Base-by-base conservation (phyloP, 2,888 invertebrate species). In the Reticulitermes lucifugus region DNA sequence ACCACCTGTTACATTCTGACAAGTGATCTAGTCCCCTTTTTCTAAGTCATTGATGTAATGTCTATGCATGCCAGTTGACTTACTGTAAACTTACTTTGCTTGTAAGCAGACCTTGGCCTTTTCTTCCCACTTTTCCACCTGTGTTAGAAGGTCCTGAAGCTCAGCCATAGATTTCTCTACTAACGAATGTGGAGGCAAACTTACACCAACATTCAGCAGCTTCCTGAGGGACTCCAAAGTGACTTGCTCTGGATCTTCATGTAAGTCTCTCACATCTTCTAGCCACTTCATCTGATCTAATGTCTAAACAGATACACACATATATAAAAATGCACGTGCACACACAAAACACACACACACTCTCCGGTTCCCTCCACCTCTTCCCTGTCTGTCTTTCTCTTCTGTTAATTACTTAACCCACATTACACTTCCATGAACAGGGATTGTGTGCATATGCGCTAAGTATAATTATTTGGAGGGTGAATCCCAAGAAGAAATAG, bases 51-150 rank as follows among this genome's bases (percentile, higher is more conserved):
- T 35, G 35, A 35, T 35, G 35, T 35, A 4, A 35, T 35, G 35
- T 35, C 35, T 35, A 35, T 2, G 35, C 35, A 35, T 35, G 35
- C 70, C 21, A 21, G 22, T 70, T 18, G 88, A 86, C 51, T 9
- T 51, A 51, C 9, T 14, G 51, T 12, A 9, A 51, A 88, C 88
- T 86, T 90, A 93, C 91, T 92, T 93, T 82, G 94, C 93, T 81
- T 93, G 92, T 18, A 96, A 91, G 79, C 95, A 93, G 4, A 91
- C 91, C 86, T 93, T 93, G 0, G 96, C 96, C 88, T 94, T 94
- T 82, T 93, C 92, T 90, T 97, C 97, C 96, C 96, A 96, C 55
- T 94, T 93, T 88, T 96, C 95, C 65, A 96, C 95, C 89, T 94
- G 93, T 0, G 92, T 93, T 25, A 92, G 88, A 84, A 92, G 88